phyloP scores from a whole-genome alignment of 2,888 invertebrate genomes.

The Rhingia rostrata region DNA sequence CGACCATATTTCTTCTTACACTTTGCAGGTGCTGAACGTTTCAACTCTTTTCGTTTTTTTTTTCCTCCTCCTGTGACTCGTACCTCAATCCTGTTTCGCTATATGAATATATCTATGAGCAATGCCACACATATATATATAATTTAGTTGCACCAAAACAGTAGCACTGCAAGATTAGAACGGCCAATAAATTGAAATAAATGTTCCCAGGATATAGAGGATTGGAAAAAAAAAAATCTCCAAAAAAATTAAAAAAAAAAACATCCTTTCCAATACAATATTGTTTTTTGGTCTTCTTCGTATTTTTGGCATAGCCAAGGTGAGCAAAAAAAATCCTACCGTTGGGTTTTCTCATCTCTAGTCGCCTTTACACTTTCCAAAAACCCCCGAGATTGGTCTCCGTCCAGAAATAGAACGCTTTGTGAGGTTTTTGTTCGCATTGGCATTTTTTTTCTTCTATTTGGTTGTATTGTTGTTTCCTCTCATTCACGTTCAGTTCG shows the following conservation, averaged over 20 bases:
- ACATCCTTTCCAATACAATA: slow-evolving; percentile 57
- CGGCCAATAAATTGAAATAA: slow-evolving; percentile 74
- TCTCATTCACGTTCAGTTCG: slow-evolving; percentile 67
- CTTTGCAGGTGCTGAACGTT: slow-evolving; percentile 73
- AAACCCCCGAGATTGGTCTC: slow-evolving; percentile 56
- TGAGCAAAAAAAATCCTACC: slow-evolving; percentile 34
- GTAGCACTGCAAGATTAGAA: slow-evolving; percentile 68
- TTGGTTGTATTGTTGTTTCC: slow-evolving; percentile 2
- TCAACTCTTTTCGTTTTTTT: slow-evolving; percentile 12
- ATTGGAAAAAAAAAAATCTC: slow-evolving; percentile 19
- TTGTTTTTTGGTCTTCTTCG: slow-evolving; percentile 38
- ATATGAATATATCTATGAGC: slow-evolving; percentile 37
- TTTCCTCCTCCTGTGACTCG: slow-evolving; percentile 35
- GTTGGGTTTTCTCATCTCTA: slow-evolving; percentile 55
- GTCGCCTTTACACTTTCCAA: slow-evolving; percentile 63
- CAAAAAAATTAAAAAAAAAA: slow-evolving; percentile 29
- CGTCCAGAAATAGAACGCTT: slow-evolving; percentile 57
- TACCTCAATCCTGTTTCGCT: slow-evolving; percentile 53
- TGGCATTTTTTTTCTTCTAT: slow-evolving; percentile 10
- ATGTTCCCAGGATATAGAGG: slow-evolving; percentile 63
- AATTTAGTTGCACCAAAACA: slow-evolving; percentile 52
- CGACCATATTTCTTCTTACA: slow-evolving; percentile 73
- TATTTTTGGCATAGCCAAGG: background rate
- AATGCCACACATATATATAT: slow-evolving; percentile 22
- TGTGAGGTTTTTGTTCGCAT: slow-evolving; percentile 1